Evolutionary conservation across 2,797 vertebrate species (phyloP), one percentile per base, ranked within the genome.

Genomic region (Okamejei kenojei): DNA sequence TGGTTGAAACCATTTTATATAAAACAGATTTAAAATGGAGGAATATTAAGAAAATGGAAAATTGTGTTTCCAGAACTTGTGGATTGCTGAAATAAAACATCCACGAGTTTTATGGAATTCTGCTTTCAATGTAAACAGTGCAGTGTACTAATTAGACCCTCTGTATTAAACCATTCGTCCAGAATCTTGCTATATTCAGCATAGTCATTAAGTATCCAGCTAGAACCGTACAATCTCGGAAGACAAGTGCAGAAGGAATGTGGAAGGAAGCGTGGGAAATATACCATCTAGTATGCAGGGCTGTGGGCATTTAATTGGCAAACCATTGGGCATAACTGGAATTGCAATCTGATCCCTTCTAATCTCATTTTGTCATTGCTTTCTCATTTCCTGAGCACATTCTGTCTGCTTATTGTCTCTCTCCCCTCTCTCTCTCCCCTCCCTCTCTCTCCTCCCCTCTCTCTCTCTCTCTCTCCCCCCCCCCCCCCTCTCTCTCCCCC

Each of bases 301-400:
- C 84, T 88, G n/a, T 19, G n/a, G n/a, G 84, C 29, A 21, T 88
- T 35, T 35, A 63, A 88, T 68, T 88, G 84, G n/a, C 84, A 88
- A 63, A n/a, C n/a, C 61, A 6, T 58, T 68, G n/a, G 61, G n/a
- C n/a, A 35, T 32, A 65, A 88, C 61, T 21, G 63, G 61, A 65
- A 88, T 65, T 88, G 61, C 84, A 88, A 65, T 13, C 84, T 35
- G 13, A 88, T 78, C n/a, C n/a, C 77, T 78, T 35, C 13, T 32
- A 0, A 8, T 21, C 61, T 35, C n/a, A 32, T 15, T 9, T 88
- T 68, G 61, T 63, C 84, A 17, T 32, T n/a, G 29, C 5, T 15
- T 29, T 19, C 29, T 29, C 58, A 86, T 65, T 65, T 58, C 82
- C 82, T 15, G 3, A 63, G 82, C 80, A 54, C 23, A 82, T 6